Percentiles rank a stretch among this genome's conserved stretches.
Conservation (phyloP, 2,113 vertebrate species). For the Cyprinodon variegatus region DNA sequence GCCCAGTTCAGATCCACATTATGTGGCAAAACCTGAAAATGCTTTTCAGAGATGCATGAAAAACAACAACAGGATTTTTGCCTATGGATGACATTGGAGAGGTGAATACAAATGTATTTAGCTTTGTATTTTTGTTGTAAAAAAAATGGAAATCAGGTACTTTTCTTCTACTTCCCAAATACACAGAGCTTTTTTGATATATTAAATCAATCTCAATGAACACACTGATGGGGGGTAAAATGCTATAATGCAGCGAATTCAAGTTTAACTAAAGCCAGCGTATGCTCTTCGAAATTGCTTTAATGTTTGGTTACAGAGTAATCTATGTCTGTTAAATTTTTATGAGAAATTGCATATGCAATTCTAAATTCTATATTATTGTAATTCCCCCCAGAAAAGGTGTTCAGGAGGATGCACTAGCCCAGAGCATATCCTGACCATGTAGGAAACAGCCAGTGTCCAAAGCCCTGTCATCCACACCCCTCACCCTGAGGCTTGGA, state of each 20-base stretch:
- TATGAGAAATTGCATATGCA: conserved; percentile 58
- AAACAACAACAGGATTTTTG: too few species aligned
- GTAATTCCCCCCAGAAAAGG: conserved; percentile 52
- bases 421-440: conserved; percentile 37
- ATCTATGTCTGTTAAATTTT: conserved; percentile 65
- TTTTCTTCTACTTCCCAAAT: not conserved
- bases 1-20: too few species aligned
- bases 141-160: not conserved
- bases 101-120: not conserved
- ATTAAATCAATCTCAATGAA: not conserved
- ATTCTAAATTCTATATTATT: conserved; percentile 74
- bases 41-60: not conserved
- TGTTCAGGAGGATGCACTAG: conserved; percentile 79
- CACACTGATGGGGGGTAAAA: not conserved
- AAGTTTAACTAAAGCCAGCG: conserved; percentile 25
- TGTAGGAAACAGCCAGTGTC: conserved; percentile 46
- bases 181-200: not conserved
- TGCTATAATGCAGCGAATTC: not conserved
- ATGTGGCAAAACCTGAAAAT: not conserved
- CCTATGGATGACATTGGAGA: not conserved
- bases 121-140: not conserved
- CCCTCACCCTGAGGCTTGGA: conserved; percentile 9
- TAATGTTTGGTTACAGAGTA: conserved; percentile 15
- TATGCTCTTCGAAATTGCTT: not conserved
- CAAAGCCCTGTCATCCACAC: conserved; percentile 54